phyloP scores from a whole-genome alignment of 2,113 vertebrate genomes.

The Columbina picui region DNA sequence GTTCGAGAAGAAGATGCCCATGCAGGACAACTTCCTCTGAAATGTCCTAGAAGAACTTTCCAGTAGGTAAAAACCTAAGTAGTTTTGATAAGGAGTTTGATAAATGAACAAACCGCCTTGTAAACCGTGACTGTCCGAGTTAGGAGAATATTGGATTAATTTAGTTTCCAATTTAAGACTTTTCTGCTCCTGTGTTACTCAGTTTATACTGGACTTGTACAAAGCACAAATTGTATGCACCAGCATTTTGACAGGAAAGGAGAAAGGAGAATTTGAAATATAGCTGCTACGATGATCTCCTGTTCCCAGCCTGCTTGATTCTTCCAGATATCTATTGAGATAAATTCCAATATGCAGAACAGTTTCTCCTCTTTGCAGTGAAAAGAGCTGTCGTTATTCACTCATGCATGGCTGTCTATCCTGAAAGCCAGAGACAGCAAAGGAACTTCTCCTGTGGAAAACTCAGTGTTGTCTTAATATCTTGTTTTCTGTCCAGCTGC shows the following conservation, averaged over 20 bases:
- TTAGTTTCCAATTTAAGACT: background rate
- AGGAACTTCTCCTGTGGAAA: background rate
- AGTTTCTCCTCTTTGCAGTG: background rate
- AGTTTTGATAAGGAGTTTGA: background rate
- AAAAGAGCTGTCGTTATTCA: background rate
- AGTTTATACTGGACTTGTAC: background rate
- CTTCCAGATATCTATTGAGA: background rate
- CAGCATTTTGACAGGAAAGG: background rate
- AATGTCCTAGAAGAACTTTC: background rate
- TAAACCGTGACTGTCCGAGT: background rate
- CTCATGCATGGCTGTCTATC: background rate
- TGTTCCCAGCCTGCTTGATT: background rate
- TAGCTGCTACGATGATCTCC: background rate
- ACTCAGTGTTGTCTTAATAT: background rate
- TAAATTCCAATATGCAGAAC: background rate
- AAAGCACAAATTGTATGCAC: background rate
- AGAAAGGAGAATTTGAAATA: background rate
- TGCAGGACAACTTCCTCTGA: background rate
- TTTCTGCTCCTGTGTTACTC: background rate
- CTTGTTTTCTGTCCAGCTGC: background rate
- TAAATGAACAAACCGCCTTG: background rate
- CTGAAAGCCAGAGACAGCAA: background rate
- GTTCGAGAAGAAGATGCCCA: background rate
- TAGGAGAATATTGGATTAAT: background rate
- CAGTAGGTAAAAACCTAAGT: background rate